Conservation (phyloP, 1,140 invertebrate species). For the Drosophila simulans region DNA sequence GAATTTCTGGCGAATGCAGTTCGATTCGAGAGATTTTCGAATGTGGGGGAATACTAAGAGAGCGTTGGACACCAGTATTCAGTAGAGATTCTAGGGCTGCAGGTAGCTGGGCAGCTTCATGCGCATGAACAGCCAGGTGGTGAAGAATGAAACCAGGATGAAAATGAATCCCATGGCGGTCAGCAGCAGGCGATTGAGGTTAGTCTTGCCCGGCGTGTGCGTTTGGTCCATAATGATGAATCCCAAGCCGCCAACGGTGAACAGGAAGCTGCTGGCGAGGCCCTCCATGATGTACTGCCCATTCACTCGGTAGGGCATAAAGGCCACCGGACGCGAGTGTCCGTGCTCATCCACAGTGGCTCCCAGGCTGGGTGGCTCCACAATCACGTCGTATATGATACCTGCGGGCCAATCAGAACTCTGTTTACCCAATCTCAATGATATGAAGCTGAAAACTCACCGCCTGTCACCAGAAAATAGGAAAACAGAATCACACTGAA, state of each 20-base stretch:
- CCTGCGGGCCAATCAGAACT: slow-evolving; percentile 87
- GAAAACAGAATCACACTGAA: slow-evolving; percentile 96
- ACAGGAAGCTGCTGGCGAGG: slow-evolving; percentile 97
- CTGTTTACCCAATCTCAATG: background rate
- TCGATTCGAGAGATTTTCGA: slow-evolving; percentile 12
- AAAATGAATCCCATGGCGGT: slow-evolving; percentile 97
- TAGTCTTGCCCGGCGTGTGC: slow-evolving; percentile 95
- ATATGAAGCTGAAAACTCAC: slow-evolving; percentile 86
- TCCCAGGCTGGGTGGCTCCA: slow-evolving; percentile 98
- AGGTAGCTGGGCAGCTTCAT: slow-evolving; percentile 97
- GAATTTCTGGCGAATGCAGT: slow-evolving; percentile 5
- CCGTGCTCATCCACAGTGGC: slow-evolving; percentile 98
- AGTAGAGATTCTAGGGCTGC: slow-evolving; percentile 84
- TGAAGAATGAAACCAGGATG: slow-evolving; percentile 97
- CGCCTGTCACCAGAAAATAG: slow-evolving; percentile 99
- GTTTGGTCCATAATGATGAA: slow-evolving; percentile 98
- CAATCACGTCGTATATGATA: slow-evolving; percentile 99
- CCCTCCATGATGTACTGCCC: slow-evolving; percentile 99
- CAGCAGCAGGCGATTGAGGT: slow-evolving; percentile 95
- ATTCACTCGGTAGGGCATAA: slow-evolving; percentile 99
- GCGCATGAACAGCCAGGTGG: slow-evolving; percentile 99
- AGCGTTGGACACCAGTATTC: background rate
- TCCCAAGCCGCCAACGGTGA: slow-evolving; percentile 97
- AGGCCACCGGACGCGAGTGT: slow-evolving; percentile 97
- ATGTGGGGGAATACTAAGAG: slow-evolving; percentile 41